Evolutionary conservation across 2,888 invertebrate genomes (phyloP), one percentile per base, ranked within the genome.

Genomic region (Aleiodes alternator): DNA sequence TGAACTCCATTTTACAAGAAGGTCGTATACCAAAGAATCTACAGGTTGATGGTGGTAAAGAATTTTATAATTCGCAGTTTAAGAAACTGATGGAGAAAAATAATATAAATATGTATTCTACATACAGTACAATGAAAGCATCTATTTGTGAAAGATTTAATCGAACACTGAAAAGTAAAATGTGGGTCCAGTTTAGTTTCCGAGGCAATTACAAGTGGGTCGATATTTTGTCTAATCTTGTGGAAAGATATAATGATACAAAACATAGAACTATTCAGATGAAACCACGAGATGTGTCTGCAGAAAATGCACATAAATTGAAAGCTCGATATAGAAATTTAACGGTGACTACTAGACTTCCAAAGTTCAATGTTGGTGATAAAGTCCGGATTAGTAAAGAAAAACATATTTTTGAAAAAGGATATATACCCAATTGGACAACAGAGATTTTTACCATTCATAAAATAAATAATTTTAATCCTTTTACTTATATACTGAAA

Each of bases 211-310:
- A 82, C 72, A 78, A 78, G 61, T 81, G 80, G 80, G 12, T 78
- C 14, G 72, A 78, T 29, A 76, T 79, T 68, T 64, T 81, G n/a
- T 57, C 69, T 7, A 59, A 76, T 38, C 72, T 73, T 48, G 53
- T 77, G 7, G 16, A 56, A 6, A 29, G 48, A 57, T 88, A 88
- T 76, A 89, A 88, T 77, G 72, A 83, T 71, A 80, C 75, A n/a
- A 84, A 82, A 76, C 87, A 88, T 83, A 77, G 81, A 31, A 88
- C 85, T 50, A 87, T 87, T 71, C 80, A 80, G 71, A 85, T 87
- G 82, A 82, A 80, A 73, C 86, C 87, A 4, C 74, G 48, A 55
- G 82, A 87, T 71, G 87, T 86, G 31, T 79, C 80, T 82, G 83
- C 85, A 85, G 73, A 89, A 14, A 81, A 80, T 69, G 80, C 79